Percentiles rank a stretch among this genome's conserved stretches.
Conservation (phyloP, 2,797 vertebrate genomes). For the Phrynocephalus forsythii region DNA sequence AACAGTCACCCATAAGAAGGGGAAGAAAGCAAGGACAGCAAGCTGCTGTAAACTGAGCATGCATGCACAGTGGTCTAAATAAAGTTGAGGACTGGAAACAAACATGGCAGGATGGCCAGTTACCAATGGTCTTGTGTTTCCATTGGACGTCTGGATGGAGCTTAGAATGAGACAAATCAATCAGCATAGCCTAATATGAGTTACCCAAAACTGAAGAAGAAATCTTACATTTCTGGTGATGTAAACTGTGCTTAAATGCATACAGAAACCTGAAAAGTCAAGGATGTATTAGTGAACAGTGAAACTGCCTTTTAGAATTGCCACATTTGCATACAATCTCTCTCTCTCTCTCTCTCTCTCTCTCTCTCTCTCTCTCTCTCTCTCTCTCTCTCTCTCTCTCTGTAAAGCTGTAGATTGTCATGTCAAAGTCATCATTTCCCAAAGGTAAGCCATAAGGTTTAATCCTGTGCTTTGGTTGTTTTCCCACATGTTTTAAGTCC, state of each 20-base stretch:
- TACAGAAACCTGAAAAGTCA: background rate
- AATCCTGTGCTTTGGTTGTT: conserved; percentile 35
- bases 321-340: conserved; percentile 9
- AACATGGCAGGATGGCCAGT: background rate
- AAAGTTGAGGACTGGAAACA: background rate
- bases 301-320: background rate
- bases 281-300: background rate
- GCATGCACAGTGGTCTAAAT: background rate
- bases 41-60: background rate
- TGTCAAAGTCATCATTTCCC: conserved; percentile 23
- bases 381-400: too few species aligned
- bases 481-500: conserved; percentile 31
- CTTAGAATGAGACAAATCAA: background rate
- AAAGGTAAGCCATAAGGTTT: conserved; percentile 26
- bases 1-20: background rate
- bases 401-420: conserved; percentile 34
- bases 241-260: background rate
- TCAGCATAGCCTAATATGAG: too few species aligned
- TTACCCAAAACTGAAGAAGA: background rate
- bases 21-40: background rate
- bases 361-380: too few species aligned
- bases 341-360: background rate
- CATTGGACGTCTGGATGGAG: background rate
- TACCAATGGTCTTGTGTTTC: background rate
- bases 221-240: background rate